These are phyloP conservation scores for Clivina fossor DNA, from an alignment of 2,888 invertebrate genomes.

Conservation along the genomic window DNA sequence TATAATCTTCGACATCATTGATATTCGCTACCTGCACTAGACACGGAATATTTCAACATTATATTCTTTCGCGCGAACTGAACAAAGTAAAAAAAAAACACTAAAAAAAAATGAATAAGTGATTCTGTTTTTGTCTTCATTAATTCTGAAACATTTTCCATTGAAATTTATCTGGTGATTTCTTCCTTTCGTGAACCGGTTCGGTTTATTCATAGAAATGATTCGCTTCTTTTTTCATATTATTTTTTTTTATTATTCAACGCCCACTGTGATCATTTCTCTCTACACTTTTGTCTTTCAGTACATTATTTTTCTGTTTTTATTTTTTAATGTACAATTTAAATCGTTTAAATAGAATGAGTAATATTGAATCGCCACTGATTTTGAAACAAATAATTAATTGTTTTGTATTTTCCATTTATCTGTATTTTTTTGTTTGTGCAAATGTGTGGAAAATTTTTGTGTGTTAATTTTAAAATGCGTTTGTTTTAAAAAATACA, in stretches of 20 bases:
- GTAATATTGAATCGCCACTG: too few relatives aligned
- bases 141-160: slow-evolving; percentile 28
- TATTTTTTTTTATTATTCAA: slow-evolving; percentile 9
- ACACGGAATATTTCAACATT: slow-evolving; percentile 17
- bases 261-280: slow-evolving; percentile 18
- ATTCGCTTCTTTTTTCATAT: slow-evolving; percentile 17
- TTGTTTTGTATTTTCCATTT: too few relatives aligned
- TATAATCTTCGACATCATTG: slow-evolving; percentile 19
- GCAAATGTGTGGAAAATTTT: too few relatives aligned
- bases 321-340: neutral
- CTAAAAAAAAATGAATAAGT: slow-evolving; percentile 26
- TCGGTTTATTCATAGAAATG: slow-evolving; percentile 12
- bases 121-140: slow-evolving; percentile 28
- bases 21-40: slow-evolving; percentile 19
- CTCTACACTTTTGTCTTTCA: too few relatives aligned
- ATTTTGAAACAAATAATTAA: too few relatives aligned
- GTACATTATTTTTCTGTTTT: too few relatives aligned
- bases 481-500: too few relatives aligned
- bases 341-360: too few relatives aligned
- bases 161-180: slow-evolving; percentile 25
- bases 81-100: too few relatives aligned
- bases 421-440: too few relatives aligned
- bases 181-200: slow-evolving; percentile 1
- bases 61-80: slow-evolving; percentile 2
- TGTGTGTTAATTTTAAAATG: too few relatives aligned